Evolutionary conservation across 2,113 vertebrate species (phyloP), one percentile per base, ranked within the genome.

Genomic region (Chelonoidis abingdonii): DNA sequence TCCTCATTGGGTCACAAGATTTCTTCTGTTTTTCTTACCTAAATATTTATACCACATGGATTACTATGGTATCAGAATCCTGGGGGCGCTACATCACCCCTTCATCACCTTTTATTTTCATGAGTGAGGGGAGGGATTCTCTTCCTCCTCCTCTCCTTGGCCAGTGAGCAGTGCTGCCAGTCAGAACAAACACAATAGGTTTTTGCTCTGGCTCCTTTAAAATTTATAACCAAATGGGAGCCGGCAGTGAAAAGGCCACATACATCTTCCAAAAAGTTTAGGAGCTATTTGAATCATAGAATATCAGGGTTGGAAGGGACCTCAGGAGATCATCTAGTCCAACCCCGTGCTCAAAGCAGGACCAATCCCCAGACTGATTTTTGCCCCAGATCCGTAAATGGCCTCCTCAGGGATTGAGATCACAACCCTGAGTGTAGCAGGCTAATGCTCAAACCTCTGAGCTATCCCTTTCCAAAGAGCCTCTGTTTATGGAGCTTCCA

Each of bases 211-310:
- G 29, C 38, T 1, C 78, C 96, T 84, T 31, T 53, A 91, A 91
- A 90, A 88, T 62, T 25, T 84, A 80, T 54, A 72, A 83, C 84
- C 86, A 88, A 86, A 91, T 91, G 89, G 52, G 24, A 53, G 38
- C 86, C 17, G 88, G 21, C 69, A 12, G 90, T 92, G 69, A 83
- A 93, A 41, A 53, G 87, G 59, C 90, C 86, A 80, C 72, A 80
- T 25, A 2, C 35, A 82, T 38, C 93, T 96, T 88, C 81, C 84
- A 91, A 47, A 92, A 96, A 93, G 88, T 86, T 82, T 12, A 65
- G 12, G 31, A 89, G 17, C 4, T 7, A 50, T 13, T 49, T 49
- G 47, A 49, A 49, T 49, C 10, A 49, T 49, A 49, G 47, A 49
- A 49, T 49, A 49, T 49, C 47, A 49, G 47, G 47, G 47, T 49